A percentile compares a stretch with the other conserved stretches of the same genome.
phyloP scores from a whole-genome alignment of 2,797 vertebrate genomes.

The Sebastes ruberrimus region DNA sequence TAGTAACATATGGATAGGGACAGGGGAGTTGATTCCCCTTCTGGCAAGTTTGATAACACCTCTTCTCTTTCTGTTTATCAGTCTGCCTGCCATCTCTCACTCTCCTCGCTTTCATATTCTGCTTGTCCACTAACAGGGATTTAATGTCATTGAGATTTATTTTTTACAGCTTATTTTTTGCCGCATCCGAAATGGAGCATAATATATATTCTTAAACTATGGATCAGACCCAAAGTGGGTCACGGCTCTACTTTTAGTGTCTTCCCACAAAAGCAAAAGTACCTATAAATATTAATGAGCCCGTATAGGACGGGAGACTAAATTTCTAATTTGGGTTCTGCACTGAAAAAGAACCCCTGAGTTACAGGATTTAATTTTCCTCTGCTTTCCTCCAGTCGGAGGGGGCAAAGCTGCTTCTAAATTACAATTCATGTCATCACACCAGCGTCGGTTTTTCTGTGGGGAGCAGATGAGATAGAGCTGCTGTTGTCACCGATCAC shows the following conservation, averaged over 20 bases:
- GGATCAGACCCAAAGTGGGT: constrained; percentile 64
- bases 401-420: constrained; percentile 28
- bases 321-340: constrained; percentile 69
- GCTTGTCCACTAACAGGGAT: constrained; percentile 18
- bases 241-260: constrained; percentile 63
- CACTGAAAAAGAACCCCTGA: constrained; percentile 58
- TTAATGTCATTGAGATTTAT: constrained; percentile 6
- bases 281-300: constrained; percentile 78
- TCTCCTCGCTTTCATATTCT: constrained; percentile 19
- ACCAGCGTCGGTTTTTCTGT: background rate
- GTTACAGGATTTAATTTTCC: constrained; percentile 64
- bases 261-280: constrained; percentile 63
- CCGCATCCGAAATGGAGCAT: constrained; percentile 26
- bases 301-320: constrained; percentile 60
- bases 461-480: constrained; percentile 21
- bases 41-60: constrained; percentile 63
- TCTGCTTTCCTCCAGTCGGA: constrained; percentile 26
- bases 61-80: constrained; percentile 39
- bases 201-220: constrained; percentile 55
- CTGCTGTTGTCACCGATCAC: constrained; percentile 25
- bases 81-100: background rate
- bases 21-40: constrained; percentile 74
- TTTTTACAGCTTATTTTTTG: background rate
- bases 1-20: constrained; percentile 79
- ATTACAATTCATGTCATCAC: constrained; percentile 54